phyloP scores from a whole-genome alignment of 2,888 invertebrate genomes.

The Ectemnius lituratus region DNA sequence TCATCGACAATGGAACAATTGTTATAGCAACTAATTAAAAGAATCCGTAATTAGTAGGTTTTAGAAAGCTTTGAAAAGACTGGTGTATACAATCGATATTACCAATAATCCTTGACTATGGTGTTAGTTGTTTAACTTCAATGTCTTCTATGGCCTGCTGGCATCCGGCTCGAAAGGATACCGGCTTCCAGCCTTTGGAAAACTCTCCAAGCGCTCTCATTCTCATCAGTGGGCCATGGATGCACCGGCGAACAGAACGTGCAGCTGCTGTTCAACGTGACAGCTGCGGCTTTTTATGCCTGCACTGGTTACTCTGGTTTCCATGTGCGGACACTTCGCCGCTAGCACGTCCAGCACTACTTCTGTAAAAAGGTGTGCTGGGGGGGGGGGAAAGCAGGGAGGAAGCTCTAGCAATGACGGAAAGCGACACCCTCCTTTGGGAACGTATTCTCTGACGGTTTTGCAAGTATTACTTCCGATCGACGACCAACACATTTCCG shows the following conservation, averaged over 20 bases:
- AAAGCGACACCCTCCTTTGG: conserved; percentile 1
- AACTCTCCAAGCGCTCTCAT: conserved; percentile 25
- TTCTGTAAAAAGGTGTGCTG: conserved; percentile 17
- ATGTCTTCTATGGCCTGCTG: no score
- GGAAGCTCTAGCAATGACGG: conserved; percentile 22
- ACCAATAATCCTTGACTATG: no score
- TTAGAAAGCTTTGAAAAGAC: no score
- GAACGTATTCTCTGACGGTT: no score
- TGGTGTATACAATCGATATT: no score
- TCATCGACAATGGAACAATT: no score
- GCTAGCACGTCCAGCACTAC: not conserved
- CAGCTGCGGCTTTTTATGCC: conserved; percentile 54
- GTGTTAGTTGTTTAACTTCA: no score
- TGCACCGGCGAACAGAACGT: conserved; percentile 26
- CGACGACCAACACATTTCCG: no score
- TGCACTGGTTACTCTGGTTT: conserved; percentile 56
- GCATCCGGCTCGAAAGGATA: no score
- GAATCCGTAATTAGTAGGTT: no score
- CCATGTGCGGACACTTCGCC: conserved; percentile 46
- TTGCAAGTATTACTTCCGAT: no score
- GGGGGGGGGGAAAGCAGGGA: not conserved
- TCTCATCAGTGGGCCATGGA: conserved; percentile 33
- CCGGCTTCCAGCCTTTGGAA: conserved; percentile 3
- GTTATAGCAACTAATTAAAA: no score
- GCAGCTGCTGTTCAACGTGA: conserved; percentile 52